These are phyloP conservation scores for Oreotrochilus melanogaster DNA, from an alignment of 2,113 vertebrate species.

Conservation along the genomic window DNA sequence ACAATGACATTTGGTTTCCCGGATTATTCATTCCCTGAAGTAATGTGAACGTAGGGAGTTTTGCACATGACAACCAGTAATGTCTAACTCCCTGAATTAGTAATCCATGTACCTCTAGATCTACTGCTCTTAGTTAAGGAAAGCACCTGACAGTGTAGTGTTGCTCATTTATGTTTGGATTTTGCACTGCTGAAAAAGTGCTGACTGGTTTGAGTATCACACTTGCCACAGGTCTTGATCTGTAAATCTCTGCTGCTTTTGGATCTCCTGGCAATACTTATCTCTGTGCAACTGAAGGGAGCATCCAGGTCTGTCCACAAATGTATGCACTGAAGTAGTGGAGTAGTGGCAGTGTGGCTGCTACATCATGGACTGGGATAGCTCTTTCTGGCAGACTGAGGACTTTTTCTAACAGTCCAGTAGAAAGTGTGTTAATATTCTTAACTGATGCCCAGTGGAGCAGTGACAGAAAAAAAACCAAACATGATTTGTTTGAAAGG, in stretches of 20 bases:
- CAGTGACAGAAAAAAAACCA: background rate
- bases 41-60: background rate
- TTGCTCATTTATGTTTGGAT: background rate
- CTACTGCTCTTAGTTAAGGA: background rate
- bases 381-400: background rate
- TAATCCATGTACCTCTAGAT: background rate
- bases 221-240: background rate
- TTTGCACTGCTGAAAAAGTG: background rate
- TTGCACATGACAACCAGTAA: background rate
- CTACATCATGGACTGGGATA: background rate
- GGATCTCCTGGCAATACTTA: background rate
- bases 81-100: background rate
- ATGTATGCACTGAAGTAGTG: background rate
- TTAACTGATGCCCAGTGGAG: background rate
- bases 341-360: background rate
- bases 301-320: background rate
- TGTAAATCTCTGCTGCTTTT: background rate
- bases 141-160: background rate
- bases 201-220: background rate
- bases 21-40: background rate
- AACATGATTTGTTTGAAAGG: fast-evolving
- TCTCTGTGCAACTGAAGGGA: background rate
- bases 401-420: background rate
- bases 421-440: background rate
- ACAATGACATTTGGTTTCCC: background rate